Percentiles rank a stretch among this genome's conserved stretches.
phyloP scores from a whole-genome alignment of 2,113 vertebrate species.

The Clarias batrachus region DNA sequence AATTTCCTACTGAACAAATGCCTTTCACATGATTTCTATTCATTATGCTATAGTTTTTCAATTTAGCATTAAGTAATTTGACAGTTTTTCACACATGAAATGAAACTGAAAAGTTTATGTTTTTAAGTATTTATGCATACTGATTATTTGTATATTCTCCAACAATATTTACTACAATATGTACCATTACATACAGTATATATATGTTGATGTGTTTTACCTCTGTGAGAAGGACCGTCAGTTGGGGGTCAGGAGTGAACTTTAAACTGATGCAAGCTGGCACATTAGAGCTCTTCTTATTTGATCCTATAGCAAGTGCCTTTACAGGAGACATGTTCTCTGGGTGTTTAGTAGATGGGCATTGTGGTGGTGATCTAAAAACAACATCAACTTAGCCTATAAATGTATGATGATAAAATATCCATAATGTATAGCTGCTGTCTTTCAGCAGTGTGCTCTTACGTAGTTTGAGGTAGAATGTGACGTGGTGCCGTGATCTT shows the following conservation, averaged over 20 bases:
- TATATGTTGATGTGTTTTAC: conserved; percentile 51
- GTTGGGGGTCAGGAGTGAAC: conserved; percentile 61
- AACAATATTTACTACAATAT: background rate
- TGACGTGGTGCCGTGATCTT: conserved; percentile 62
- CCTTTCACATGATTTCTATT: background rate
- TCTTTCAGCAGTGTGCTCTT: conserved; percentile 50
- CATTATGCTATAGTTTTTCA: background rate
- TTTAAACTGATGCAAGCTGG: conserved; percentile 65
- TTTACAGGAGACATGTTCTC: conserved; percentile 44
- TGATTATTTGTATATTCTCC: background rate
- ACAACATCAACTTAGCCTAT: background rate
- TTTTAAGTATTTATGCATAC: background rate
- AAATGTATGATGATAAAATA: background rate
- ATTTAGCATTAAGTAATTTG: background rate
- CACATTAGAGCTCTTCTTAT: conserved; percentile 31
- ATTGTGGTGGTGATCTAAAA: conserved; percentile 64
- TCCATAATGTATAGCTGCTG: background rate
- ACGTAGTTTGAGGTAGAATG: conserved; percentile 67
- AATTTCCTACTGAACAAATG: background rate
- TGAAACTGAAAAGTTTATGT: background rate
- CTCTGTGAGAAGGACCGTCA: conserved; percentile 72
- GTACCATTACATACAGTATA: background rate
- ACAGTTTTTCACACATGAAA: too few relatives aligned
- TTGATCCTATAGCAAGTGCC: conserved; percentile 48
- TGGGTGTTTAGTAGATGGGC: conserved; percentile 53